Evolutionary conservation across 2,113 vertebrate genomes (phyloP).

Genomic region (Chrysochloris asiatica): DNA sequence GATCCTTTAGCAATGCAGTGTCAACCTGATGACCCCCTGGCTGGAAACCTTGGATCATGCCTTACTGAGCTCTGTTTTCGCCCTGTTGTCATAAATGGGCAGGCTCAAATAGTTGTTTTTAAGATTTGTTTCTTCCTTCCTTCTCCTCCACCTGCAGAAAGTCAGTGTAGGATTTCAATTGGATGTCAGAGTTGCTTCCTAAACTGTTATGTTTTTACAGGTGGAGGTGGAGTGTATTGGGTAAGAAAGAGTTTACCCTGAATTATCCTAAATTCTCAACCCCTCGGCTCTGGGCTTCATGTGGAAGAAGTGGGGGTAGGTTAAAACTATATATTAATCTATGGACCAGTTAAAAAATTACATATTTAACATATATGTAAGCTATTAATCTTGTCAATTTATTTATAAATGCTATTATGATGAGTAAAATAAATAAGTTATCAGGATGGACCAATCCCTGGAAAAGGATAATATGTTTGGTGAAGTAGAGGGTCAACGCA

Average conservation of each 20-base stretch:
- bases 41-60: neutral
- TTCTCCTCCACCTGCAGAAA: constrained; percentile 1
- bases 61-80: neutral
- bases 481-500: no score
- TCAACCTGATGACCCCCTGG: neutral
- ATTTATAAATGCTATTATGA: neutral
- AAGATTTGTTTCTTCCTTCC: neutral
- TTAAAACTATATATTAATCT: constrained; percentile 12
- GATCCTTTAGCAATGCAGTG: neutral
- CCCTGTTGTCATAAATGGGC: neutral
- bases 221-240: neutral
- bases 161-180: neutral
- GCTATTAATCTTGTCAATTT: neutral
- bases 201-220: neutral
- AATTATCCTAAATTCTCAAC: constrained; percentile 24
- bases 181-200: neutral
- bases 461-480: no score
- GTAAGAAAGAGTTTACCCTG: constrained; percentile 2
- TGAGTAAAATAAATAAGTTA: constrained; percentile 20
- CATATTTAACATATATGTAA: neutral
- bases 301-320: neutral
- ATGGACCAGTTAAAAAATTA: neutral
- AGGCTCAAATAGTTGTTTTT: neutral
- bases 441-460: no score
- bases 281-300: neutral